phyloP scores from a whole-genome alignment of 2,797 vertebrate species.

The Sebastes oblongus region DNA sequence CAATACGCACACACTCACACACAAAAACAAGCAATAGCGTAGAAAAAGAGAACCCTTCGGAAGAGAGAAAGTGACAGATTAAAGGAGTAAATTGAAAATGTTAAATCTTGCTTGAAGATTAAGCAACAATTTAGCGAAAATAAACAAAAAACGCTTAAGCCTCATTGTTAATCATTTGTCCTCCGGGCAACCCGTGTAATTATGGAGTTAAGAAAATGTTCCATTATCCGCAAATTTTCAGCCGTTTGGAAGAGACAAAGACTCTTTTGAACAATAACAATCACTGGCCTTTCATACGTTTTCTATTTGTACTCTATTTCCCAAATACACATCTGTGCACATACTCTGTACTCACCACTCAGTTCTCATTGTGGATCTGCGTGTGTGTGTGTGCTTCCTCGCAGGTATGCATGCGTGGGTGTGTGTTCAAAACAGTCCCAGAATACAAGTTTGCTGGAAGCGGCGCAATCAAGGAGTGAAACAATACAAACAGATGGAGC shows the following conservation, averaged over 20 bases:
- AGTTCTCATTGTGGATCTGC: slow-evolving; percentile 22
- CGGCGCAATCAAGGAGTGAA: slow-evolving; percentile 58
- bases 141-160: slow-evolving; percentile 8
- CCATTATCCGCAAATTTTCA: slow-evolving; percentile 19
- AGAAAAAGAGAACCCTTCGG: neutral
- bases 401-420: slow-evolving; percentile 56
- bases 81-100: neutral
- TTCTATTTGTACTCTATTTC: slow-evolving; percentile 28
- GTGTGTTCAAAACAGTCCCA: slow-evolving; percentile 48
- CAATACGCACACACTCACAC: slow-evolving; percentile 4
- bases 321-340: slow-evolving; percentile 46
- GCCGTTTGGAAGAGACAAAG: slow-evolving; percentile 19
- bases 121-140: slow-evolving; percentile 3
- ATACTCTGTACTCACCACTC: slow-evolving; percentile 38
- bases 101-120: slow-evolving; percentile 3
- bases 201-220: slow-evolving; percentile 15
- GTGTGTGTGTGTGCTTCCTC: slow-evolving; percentile 10
- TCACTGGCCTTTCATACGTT: slow-evolving; percentile 29
- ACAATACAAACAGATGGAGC: slow-evolving; percentile 76
- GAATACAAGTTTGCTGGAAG: slow-evolving; percentile 65
- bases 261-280: slow-evolving; percentile 36
- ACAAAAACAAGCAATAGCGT: neutral
- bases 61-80: neutral
- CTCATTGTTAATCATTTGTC: slow-evolving; percentile 10
- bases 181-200: slow-evolving; percentile 7